Percentiles rank a stretch among this genome's conserved stretches.
These are phyloP conservation scores for Panzeria rudis DNA, from an alignment of 2,888 invertebrate genomes.

Conservation along the genomic window DNA sequence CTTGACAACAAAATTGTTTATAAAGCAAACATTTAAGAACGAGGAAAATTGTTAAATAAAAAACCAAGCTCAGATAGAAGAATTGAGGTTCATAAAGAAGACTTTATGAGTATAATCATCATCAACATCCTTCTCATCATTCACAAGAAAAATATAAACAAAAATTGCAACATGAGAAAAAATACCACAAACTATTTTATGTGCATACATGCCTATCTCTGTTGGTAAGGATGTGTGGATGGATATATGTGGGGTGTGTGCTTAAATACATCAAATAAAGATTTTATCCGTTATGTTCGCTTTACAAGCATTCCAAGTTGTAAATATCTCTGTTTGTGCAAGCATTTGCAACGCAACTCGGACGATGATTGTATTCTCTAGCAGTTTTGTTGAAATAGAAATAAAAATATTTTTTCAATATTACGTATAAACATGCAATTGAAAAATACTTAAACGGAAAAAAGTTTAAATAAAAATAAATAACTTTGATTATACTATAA, in stretches of 20 bases:
- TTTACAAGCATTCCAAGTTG: not conserved
- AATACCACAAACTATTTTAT: slow-evolving; percentile 5
- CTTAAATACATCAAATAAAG: slow-evolving; percentile 18
- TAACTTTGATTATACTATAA: not conserved
- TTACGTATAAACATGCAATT: not conserved
- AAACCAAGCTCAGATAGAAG: not conserved
- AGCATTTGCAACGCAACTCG: not conserved
- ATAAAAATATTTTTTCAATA: not conserved
- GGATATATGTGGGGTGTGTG: not conserved
- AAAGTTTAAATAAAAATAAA: not conserved
- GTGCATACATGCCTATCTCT: not conserved
- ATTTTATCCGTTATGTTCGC: not conserved
- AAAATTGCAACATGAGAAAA: not conserved
- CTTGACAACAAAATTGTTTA: slow-evolving; percentile 30
- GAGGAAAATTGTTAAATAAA: not conserved
- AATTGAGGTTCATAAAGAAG: slow-evolving; percentile 3
- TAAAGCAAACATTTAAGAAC: slow-evolving; percentile 22
- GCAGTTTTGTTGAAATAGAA: not conserved
- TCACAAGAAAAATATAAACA: slow-evolving; percentile 2
- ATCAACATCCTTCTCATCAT: not conserved
- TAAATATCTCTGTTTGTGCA: not conserved
- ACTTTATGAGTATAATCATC: not conserved
- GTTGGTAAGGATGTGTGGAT: not conserved
- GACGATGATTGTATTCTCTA: not conserved
- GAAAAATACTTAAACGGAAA: not conserved